phyloP scores from a whole-genome alignment of 2,797 vertebrate species.

The Geotrypetes seraphini region DNA sequence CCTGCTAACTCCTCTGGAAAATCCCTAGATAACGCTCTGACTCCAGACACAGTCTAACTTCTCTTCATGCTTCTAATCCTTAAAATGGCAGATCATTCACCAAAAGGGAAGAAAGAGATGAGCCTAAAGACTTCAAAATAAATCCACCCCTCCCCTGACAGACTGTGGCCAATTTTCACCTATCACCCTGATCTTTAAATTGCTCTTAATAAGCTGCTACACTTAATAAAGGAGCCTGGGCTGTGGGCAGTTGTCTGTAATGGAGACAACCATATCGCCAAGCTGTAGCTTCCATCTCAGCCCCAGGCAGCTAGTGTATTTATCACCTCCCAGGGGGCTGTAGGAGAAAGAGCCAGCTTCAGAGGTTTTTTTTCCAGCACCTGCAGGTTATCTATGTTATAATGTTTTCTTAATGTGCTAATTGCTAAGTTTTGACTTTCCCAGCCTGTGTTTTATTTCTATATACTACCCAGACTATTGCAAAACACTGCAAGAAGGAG shows the following conservation, averaged over 20 bases:
- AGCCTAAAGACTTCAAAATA: too few relatives aligned
- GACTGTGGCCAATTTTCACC: slow-evolving; percentile 19
- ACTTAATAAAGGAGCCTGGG: slow-evolving; percentile 24
- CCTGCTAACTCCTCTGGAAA: slow-evolving; percentile 19
- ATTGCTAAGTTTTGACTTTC: slow-evolving; percentile 39
- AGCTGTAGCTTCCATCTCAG: slow-evolving; percentile 15
- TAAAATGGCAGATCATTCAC: slow-evolving; percentile 13
- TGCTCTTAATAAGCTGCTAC: slow-evolving; percentile 25
- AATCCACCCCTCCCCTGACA: too few relatives aligned
- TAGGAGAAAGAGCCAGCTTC: slow-evolving; percentile 36
- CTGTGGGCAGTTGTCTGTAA: neutral
- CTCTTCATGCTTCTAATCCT: slow-evolving; percentile 12
- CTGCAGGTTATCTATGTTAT: slow-evolving; percentile 39
- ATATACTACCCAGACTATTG: slow-evolving; percentile 32
- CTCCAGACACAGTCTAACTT: slow-evolving; percentile 2
- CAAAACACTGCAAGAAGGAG: slow-evolving; percentile 17
- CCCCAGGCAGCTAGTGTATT: slow-evolving; percentile 21
- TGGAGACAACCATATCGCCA: slow-evolving; percentile 32
- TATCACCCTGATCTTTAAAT: slow-evolving; percentile 26
- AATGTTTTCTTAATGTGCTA: slow-evolving; percentile 29
- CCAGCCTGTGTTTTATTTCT: too few relatives aligned
- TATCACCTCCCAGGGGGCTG: slow-evolving; percentile 37
- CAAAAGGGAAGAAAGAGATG: slow-evolving; percentile 7
- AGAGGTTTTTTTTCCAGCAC: slow-evolving; percentile 39
- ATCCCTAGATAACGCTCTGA: slow-evolving; percentile 22